A percentile compares a stretch with the other conserved stretches of the same genome.
These are phyloP conservation scores for Drymodes brunneopygia DNA, from an alignment of 2,113 vertebrate genomes.

Conservation along the genomic window DNA sequence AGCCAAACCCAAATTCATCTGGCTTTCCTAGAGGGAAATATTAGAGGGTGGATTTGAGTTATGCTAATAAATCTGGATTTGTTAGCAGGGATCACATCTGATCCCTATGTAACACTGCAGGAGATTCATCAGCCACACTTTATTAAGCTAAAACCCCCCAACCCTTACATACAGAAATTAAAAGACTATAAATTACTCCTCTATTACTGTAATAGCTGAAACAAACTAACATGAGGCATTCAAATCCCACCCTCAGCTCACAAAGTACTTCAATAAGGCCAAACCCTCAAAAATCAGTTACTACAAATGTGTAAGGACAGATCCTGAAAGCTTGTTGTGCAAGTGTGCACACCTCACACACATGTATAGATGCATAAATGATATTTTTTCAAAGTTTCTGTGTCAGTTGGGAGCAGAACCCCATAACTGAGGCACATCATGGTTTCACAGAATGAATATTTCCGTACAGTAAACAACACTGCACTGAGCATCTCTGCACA, in stretches of 20 bases:
- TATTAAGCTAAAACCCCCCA: not conserved
- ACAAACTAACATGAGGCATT: not conserved
- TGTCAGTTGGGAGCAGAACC: not conserved
- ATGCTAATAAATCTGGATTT: slow-evolving; percentile 60
- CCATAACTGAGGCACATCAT: not conserved
- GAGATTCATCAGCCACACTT: slow-evolving; percentile 56
- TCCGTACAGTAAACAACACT: not conserved
- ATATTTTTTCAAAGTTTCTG: not conserved
- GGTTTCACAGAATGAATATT: not conserved
- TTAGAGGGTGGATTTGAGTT: slow-evolving; percentile 47
- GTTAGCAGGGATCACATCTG: slow-evolving; percentile 58
- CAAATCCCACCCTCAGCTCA: not conserved
- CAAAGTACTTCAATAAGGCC: not conserved
- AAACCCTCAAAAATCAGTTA: not conserved
- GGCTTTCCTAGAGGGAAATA: slow-evolving; percentile 42
- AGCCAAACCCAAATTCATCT: not conserved
- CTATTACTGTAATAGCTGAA: slow-evolving; percentile 23
- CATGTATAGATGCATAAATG: not conserved
- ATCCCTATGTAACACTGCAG: slow-evolving; percentile 23
- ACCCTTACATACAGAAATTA: slow-evolving; percentile 33
- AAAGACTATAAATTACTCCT: slow-evolving; percentile 8
- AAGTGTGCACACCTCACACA: not conserved
- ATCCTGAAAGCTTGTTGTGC: not conserved
- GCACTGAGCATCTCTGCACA: not conserved
- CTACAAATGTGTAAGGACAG: not conserved